phyloP scores from a whole-genome alignment of 2,888 invertebrate species.

The Lepidonotus clava region DNA sequence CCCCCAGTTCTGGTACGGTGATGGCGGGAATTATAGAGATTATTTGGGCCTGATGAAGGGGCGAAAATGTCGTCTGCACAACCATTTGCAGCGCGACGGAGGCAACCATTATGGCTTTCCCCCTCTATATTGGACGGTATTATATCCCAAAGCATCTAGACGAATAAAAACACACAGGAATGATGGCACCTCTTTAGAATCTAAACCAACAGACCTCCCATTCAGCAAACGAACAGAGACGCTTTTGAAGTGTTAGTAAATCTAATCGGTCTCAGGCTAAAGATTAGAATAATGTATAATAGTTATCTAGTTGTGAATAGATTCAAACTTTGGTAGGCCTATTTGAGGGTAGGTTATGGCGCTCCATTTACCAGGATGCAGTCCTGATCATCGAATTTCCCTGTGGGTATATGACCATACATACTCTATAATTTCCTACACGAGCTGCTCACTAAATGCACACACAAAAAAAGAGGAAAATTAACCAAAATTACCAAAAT shows the following conservation, averaged over 20 bases:
- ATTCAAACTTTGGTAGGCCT: too few relatives aligned
- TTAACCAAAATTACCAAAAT: background rate
- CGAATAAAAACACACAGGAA: background rate
- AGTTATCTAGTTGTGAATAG: background rate
- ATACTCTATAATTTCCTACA: too few relatives aligned
- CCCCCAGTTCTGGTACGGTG: background rate
- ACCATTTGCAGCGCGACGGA: slow-evolving; percentile 14
- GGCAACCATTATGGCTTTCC: background rate
- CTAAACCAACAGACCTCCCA: background rate
- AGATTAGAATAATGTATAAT: too few relatives aligned
- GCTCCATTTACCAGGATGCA: too few relatives aligned
- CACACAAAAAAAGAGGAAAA: too few relatives aligned
- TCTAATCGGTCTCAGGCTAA: background rate
- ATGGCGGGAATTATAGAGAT: slow-evolving; percentile 35
- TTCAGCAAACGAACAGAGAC: slow-evolving; percentile 3
- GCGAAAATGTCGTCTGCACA: slow-evolving; percentile 24
- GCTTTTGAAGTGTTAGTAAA: background rate
- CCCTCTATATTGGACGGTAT: slow-evolving; percentile 8
- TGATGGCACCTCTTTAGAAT: background rate
- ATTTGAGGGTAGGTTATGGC: too few relatives aligned
- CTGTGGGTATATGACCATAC: too few relatives aligned
- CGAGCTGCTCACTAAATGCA: too few relatives aligned
- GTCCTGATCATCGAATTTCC: too few relatives aligned
- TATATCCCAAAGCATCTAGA: slow-evolving; percentile 16
- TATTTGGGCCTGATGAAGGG: slow-evolving; percentile 36